Evolutionary conservation across 2,113 vertebrate species (phyloP), one percentile per base, ranked within the genome.

Genomic region (Camarhynchus parvulus): DNA sequence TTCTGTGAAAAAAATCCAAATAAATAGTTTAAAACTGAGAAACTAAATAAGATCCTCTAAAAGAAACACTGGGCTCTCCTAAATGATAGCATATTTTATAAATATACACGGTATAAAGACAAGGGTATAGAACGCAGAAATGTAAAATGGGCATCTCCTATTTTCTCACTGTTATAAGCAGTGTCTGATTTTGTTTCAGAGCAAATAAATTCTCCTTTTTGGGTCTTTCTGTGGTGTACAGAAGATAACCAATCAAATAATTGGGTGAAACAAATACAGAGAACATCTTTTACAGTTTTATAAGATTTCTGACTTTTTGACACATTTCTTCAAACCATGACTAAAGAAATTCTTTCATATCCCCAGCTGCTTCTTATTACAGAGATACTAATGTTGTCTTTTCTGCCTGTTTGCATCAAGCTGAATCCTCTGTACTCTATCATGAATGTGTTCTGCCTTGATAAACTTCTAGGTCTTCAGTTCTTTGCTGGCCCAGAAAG

Each of bases 401-500:
- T 77, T 79, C 46, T 72, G 58, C 56, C 55, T 74, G 22, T 62
- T 61, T 67, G 35, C 58, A 85, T 30, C 20, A 85, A 87, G 8
- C 28, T 62, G 69, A 69, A 85, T 87, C 44, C 33, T 96, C 30
- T 64, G 23, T 68, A 61, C 20, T 69, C 21, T 59, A 53, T 9
- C 13, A 81, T 27, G 19, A 72, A 76, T 95, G 50, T 61, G 19
- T 63, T 94, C 55, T 92, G 39, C 24, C 70, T 64, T 93, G 67
- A 49, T 69, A 96, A 94, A 92, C 28, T 87, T 88, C n/a, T 56
- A 52, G 15, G 17, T 64, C 27, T 72, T 80, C 27, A 19, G 16
- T 87, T 93, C 61, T 86, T 92, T 83, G 56, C 72, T 92, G 83
- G 85, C 68, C 33, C 22, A 87, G 80, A 93, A 95, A 88, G 79